Percentiles rank a stretch among this genome's conserved stretches.
Evolutionary conservation across 2,888 invertebrate species (phyloP).

Genomic region (Dorcus hopei): DNA sequence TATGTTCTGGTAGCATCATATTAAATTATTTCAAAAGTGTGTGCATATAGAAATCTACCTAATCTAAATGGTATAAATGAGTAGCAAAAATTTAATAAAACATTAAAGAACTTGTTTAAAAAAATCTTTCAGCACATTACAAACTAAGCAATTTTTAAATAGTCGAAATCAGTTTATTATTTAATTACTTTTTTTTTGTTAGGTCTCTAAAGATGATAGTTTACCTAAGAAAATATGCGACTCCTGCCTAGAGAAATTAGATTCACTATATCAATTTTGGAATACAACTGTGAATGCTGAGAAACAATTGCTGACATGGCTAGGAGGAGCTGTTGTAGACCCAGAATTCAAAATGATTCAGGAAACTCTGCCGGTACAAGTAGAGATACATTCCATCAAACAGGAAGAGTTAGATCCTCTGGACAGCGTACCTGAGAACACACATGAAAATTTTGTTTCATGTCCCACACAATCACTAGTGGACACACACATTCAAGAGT

Average conservation of each 20-base stretch:
- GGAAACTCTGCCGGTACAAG: constrained; percentile 2
- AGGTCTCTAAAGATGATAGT: constrained; percentile 65
- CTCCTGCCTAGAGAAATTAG: constrained; percentile 67
- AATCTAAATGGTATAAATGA: no score
- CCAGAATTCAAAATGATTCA: constrained; percentile 4
- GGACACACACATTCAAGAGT: no score
- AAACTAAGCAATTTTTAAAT: no score
- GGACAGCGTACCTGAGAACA: constrained; percentile 5
- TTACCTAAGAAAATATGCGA: constrained; percentile 71
- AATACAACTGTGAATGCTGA: constrained; percentile 66
- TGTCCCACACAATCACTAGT: no score
- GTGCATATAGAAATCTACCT: no score
- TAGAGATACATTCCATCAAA: constrained; percentile 7
- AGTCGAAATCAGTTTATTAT: no score
- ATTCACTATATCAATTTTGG: constrained; percentile 69
- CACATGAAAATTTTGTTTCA: constrained; percentile 3
- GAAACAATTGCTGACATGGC: constrained; percentile 49
- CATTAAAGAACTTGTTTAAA: no score
- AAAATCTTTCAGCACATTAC: no score
- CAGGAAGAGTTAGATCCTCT: constrained; percentile 18
- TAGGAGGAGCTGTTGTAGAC: constrained; percentile 34
- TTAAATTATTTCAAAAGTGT: no score
- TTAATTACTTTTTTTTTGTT: constrained; percentile 25
- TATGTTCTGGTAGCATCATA: no score
- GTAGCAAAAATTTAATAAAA: no score